Evolutionary conservation across 2,113 vertebrate species (phyloP), one percentile per base, ranked within the genome.

Genomic region (Castor canadensis): DNA sequence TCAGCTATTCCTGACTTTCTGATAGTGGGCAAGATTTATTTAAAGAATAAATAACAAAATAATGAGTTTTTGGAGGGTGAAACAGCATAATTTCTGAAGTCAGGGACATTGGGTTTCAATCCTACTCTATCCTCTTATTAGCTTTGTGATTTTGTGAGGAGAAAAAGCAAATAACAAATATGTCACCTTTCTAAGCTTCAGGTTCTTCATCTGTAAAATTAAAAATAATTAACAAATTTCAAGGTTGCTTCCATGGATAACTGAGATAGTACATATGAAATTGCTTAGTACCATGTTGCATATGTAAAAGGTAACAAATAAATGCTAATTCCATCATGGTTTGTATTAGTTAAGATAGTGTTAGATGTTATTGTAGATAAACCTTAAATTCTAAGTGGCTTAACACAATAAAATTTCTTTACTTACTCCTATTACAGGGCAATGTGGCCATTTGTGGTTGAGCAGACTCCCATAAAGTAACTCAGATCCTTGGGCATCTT

Each of bases 121-220:
- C 9, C 32, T 75, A 28, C 32, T 15, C 64, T 26, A 58, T 52
- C 56, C 26, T 80, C 45, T 93, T 54, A 43, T 30, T 71, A 43
- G 20, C 38, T 80, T 2, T 4, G 17, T 32, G 19, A 67, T 62
- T 49, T 67, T 83, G 6, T n/a, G 13, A 80, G 6, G 30, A 86
- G 84, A 86, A 28, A 8, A 80, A 67, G 60, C 6, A 40, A 52
- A 49, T 9, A 73, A 49, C 9, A 38, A 52, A 32, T 4, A 43
- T 3, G 7, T 56, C 35, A 4, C 2, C 28, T 45, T 87, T 81
- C 52, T 81, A 64, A 6, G 11, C 87, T 88, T 92, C 64, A 86
- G 11, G 11, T 69, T 84, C 69, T 93, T 66, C 60, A 52, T 83
- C 40, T 82, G 16, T 72, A 67, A 95, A 92, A 93, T 77, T 73